Base-by-base conservation (phyloP, 1,140 invertebrate genomes). In the Amphibalanus amphitrite region DNA sequence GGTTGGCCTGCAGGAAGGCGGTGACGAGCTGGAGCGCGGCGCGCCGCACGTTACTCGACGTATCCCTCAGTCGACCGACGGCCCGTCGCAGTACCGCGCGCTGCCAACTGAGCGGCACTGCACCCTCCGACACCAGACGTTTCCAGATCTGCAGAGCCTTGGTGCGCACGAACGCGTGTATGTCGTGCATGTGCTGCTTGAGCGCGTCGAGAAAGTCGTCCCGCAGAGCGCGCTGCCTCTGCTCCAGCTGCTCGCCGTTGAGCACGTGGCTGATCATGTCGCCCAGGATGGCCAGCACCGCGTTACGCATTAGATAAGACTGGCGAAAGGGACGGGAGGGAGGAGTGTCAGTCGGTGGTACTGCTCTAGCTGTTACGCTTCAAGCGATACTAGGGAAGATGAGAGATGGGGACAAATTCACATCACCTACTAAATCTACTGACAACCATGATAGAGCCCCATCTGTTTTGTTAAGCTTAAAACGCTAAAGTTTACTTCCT, bases 161-260 rank as follows among this genome's bases (percentile, higher is more conserved):
- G 67, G 89, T 88, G 71, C 93, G 82, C 0, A 93, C 91, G 78
- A 90, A 92, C 4, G 91, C 88, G 76, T 92, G 88, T 0, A 85
- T 76, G 79, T 95, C 93, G 74, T 89, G 85, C 68, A 93, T 85
- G 78, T 94, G 92, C n/a, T 90, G 87, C 77, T 89, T 82, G 4
- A 93, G 79, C 74, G 84, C 82, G 72, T 89, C 85, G 0, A 93
- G 81, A 72, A 90, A 88, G 75, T 88, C 84, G 76, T 91, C 86
- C 1, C 90, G 82, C 67, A 83, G 81, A 30, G 83, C 80, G 75
- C 85, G 85, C 68, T 85, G 80, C 73, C 87, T 86, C n/a, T 87
- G 83, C 38, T 84, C 81, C 17, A 92, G 79, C 33, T 87, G 83
- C 74, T 91, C 90, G 59, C 85, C 85, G 67, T 84, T 87, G 3